These are phyloP conservation scores for Drosophila prosaltans DNA, from an alignment of 1,140 invertebrate genomes.

Conservation along the genomic window DNA sequence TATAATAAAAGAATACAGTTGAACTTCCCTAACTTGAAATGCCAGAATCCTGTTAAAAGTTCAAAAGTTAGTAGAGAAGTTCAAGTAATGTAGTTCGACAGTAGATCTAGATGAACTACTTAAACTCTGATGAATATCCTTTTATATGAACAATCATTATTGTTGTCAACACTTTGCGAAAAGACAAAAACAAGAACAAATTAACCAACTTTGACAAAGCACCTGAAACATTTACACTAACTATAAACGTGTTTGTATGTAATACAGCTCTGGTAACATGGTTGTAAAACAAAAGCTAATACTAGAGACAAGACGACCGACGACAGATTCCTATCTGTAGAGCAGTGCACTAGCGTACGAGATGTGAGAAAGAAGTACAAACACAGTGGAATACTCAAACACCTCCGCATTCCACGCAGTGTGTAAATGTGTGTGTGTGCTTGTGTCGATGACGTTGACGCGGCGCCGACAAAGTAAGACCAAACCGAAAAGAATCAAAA, in stretches of 20 bases:
- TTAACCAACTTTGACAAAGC: conserved; percentile 40
- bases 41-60: too few species aligned
- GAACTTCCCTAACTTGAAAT: too few species aligned
- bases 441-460: conserved; percentile 39
- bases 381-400: conserved; percentile 30
- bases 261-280: conserved; percentile 8
- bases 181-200: conserved; percentile 12
- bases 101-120: background rate
- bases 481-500: conserved; percentile 44
- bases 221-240: conserved; percentile 16
- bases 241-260: too few species aligned
- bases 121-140: background rate
- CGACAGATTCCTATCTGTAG: conserved; percentile 15
- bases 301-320: conserved; percentile 21
- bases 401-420: conserved; percentile 47
- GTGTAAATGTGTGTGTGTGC: background rate
- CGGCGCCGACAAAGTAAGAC: conserved; percentile 58
- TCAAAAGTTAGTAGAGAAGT: too few species aligned
- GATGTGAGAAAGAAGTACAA: conserved; percentile 4
- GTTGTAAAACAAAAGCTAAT: conserved; percentile 53
- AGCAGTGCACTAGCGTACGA: conserved; percentile 15
- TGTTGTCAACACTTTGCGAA: conserved; percentile 12
- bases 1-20: background rate
- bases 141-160: conserved; percentile 9
- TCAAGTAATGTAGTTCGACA: too few species aligned